Evolutionary conservation across 1,140 invertebrate genomes (phyloP).

Genomic region (Eueides isabella): DNA sequence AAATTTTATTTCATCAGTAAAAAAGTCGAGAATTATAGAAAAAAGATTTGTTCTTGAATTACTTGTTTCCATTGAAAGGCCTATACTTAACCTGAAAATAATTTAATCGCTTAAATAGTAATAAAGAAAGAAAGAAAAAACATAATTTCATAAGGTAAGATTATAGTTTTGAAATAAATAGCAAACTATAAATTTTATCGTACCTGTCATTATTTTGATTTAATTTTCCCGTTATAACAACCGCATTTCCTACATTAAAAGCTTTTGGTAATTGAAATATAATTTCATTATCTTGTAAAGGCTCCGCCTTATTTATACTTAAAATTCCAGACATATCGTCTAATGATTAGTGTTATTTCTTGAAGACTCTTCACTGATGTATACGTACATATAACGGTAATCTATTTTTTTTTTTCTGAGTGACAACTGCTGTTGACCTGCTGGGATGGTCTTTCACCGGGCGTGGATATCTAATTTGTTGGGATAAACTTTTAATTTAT

Average conservation of each 20-base stretch:
- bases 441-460: too few species aligned
- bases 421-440: too few species aligned
- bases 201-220: background rate
- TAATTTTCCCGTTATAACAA: background rate
- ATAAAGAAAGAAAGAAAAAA: too few species aligned
- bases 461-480: too few species aligned
- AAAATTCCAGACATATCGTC: slow-evolving; percentile 1
- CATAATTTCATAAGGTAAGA: too few species aligned
- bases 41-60: background rate
- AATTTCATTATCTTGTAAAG: background rate
- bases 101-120: background rate
- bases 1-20: background rate
- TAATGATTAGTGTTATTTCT: background rate
- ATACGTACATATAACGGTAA: too few species aligned
- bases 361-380: background rate
- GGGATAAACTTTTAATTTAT: background rate
- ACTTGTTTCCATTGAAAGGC: background rate
- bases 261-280: background rate
- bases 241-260: background rate
- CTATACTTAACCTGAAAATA: background rate
- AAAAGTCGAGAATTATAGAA: background rate
- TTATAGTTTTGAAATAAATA: too few species aligned
- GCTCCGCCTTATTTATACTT: background rate
- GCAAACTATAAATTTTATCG: background rate
- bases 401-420: too few species aligned